Percentiles rank a stretch among this genome's conserved stretches.
phyloP scores from a whole-genome alignment of 2,797 vertebrate species.

The Dendrocincla fuliginosa region DNA sequence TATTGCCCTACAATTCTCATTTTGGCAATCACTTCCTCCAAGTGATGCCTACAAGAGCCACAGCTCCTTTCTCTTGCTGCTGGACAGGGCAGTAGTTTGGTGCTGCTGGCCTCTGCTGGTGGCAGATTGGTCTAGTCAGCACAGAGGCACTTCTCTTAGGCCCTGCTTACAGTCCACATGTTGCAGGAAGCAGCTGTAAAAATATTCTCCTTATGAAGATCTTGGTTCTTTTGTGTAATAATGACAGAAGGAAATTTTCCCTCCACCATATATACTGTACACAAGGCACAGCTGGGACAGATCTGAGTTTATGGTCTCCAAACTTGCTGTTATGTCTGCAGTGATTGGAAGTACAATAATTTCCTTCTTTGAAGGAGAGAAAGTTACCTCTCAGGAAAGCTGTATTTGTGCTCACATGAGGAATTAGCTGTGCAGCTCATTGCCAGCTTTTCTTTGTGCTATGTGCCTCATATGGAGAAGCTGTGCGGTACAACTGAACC shows the following conservation, averaged over 20 bases:
- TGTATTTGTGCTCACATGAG: background rate
- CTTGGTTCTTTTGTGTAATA: background rate
- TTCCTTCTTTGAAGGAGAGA: background rate
- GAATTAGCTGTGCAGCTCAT: background rate
- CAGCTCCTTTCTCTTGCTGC: background rate
- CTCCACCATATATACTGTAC: background rate
- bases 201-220: background rate
- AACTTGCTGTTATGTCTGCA: background rate
- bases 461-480: background rate
- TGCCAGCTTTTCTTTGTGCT: background rate
- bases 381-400: background rate
- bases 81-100: background rate
- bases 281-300: background rate
- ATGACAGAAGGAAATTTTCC: background rate
- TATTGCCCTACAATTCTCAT: background rate
- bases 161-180: background rate
- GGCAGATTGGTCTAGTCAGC: background rate
- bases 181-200: background rate
- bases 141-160: background rate
- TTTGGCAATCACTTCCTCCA: background rate
- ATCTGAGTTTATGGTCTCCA: background rate
- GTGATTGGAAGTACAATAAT: background rate
- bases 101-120: conserved; percentile 18
- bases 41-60: background rate
- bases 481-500: background rate